A percentile compares a stretch with the other conserved stretches of the same genome.
Evolutionary conservation across 1,140 invertebrate genomes (phyloP).

Genomic region (Lasioglossum albipes): DNA sequence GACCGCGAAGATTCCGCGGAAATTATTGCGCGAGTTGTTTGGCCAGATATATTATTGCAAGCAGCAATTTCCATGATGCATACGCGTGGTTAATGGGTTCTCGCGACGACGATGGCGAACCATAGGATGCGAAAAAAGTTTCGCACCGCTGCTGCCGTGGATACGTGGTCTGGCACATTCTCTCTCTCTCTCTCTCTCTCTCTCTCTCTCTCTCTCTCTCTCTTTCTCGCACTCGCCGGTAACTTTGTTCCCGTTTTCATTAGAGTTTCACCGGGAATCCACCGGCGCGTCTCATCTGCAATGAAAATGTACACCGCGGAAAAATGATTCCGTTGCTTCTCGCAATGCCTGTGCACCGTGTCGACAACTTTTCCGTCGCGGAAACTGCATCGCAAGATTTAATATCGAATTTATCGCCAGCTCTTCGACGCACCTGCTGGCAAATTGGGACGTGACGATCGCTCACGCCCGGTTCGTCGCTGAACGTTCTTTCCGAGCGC

Average conservation of each 20-base stretch:
- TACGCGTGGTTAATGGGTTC: neutral
- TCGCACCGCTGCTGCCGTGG: neutral
- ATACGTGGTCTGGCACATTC: neutral
- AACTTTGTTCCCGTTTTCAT: conserved; percentile 21
- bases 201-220: no score
- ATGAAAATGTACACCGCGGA: conserved; percentile 10
- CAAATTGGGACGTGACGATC: no score
- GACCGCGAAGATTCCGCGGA: no score
- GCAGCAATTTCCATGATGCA: neutral
- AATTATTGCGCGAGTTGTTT: neutral
- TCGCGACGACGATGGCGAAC: neutral
- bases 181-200: no score
- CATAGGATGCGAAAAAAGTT: neutral
- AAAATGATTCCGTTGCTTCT: no score
- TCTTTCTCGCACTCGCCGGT: neutral
- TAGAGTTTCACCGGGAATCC: neutral
- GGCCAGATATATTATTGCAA: neutral
- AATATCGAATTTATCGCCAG: no score
- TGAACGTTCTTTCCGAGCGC: no score
- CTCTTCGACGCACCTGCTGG: no score
- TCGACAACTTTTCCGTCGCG: no score
- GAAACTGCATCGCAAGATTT: no score
- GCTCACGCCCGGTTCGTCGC: no score
- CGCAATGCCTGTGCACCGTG: no score
- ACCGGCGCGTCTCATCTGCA: neutral